These are phyloP conservation scores for Himalopsyche kuldschensis DNA, from an alignment of 2,888 invertebrate genomes.

Conservation along the genomic window DNA sequence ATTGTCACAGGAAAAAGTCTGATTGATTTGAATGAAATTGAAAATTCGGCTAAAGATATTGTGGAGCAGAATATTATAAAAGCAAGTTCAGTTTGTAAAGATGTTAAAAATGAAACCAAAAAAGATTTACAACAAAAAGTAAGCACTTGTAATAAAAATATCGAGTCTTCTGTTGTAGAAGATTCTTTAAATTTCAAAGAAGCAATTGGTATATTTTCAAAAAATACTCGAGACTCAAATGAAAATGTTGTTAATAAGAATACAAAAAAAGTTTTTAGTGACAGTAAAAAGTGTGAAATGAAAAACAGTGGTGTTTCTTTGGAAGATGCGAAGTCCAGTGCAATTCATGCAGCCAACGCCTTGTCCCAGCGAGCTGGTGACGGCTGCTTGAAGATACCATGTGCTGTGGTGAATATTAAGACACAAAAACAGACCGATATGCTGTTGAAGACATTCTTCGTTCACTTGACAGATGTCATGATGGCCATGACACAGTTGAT, in stretches of 20 bases:
- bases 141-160: not conserved
- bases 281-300: not conserved
- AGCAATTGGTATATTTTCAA: not conserved
- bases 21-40: constrained; percentile 48
- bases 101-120: not conserved
- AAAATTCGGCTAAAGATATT: constrained; percentile 46
- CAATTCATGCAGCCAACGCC: constrained; percentile 40
- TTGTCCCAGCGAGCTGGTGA: constrained; percentile 45
- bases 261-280: not conserved
- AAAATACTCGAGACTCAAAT: not conserved
- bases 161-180: not conserved
- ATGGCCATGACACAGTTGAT: constrained; percentile 51
- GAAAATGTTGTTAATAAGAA: constrained; percentile 7
- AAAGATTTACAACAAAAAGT: not conserved
- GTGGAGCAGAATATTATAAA: not conserved
- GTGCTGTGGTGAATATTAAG: constrained; percentile 22
- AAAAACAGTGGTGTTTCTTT: not conserved
- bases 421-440: constrained; percentile 42
- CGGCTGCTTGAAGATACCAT: constrained; percentile 25
- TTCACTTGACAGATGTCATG: constrained; percentile 57
- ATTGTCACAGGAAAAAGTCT: constrained; percentile 13
- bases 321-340: constrained; percentile 28
- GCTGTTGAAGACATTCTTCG: constrained; percentile 53
- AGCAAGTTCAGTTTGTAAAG: not conserved
- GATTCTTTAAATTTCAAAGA: not conserved